phyloP scores from a whole-genome alignment of 2,888 invertebrate genomes.

The Lacanobia oleracea region DNA sequence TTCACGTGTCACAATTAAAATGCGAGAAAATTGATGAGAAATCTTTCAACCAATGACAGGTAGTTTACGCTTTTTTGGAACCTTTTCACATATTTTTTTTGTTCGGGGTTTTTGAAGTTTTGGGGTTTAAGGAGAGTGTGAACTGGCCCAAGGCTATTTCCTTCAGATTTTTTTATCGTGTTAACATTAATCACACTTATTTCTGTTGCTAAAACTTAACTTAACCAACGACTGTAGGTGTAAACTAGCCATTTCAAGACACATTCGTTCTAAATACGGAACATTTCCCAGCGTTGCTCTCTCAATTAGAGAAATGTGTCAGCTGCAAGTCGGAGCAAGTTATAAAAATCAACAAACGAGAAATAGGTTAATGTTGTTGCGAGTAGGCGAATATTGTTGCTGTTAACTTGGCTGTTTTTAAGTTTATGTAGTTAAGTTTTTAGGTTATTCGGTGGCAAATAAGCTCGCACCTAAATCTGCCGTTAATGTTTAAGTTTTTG shows the following conservation, averaged over 20 bases:
- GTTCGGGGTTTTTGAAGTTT: no score
- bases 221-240: not conserved
- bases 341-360: constrained; percentile 56
- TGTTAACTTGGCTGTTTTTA: constrained; percentile 1
- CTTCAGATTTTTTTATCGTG: not conserved
- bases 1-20: no score
- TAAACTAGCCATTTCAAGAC: not conserved
- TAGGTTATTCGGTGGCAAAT: no score
- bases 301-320: constrained; percentile 54
- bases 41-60: no score
- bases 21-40: no score
- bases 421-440: not conserved
- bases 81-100: no score
- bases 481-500: no score
- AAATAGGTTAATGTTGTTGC: constrained; percentile 53
- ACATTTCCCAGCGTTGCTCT: constrained; percentile 25
- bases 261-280: constrained; percentile 28
- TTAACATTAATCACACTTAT: not conserved
- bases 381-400: constrained; percentile 10
- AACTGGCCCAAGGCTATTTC: not conserved
- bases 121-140: no score
- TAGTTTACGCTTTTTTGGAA: no score
- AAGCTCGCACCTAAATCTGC: no score
- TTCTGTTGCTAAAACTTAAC: not conserved
- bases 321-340: constrained; percentile 46